Evolutionary conservation across 2,797 vertebrate genomes (phyloP).

Genomic region (Tenualosa ilisha): DNA sequence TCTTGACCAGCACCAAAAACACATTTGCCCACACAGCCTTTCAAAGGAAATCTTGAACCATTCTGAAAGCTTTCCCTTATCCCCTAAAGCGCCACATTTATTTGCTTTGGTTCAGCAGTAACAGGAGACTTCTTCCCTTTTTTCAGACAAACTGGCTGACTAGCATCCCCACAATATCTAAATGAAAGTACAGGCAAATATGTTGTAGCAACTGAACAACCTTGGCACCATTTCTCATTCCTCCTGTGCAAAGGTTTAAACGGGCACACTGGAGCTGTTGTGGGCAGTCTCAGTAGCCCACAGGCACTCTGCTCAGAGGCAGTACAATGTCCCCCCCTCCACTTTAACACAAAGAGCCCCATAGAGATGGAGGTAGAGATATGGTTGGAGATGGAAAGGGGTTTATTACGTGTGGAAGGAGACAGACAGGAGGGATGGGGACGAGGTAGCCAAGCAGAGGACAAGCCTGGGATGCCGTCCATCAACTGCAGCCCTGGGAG

Average conservation of each 20-base stretch:
- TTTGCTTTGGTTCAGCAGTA: neutral
- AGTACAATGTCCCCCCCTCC: too few species aligned
- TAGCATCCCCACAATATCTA: too few species aligned
- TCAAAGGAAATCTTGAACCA: neutral
- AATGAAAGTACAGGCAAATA: neutral
- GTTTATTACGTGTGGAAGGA: neutral
- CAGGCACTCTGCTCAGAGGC: neutral
- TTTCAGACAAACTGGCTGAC: too few species aligned
- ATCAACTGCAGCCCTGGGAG: neutral
- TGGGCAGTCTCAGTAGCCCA: neutral
- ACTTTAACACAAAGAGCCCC: too few species aligned
- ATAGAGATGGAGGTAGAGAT: neutral
- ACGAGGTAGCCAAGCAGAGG: neutral
- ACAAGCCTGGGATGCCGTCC: neutral
- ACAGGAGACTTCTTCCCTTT: too few species aligned
- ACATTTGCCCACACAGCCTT: neutral
- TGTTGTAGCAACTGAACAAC: neutral
- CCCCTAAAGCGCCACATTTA: neutral
- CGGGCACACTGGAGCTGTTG: neutral
- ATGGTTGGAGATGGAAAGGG: neutral
- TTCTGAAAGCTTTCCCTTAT: neutral
- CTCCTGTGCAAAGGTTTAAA: constrained; percentile 7
- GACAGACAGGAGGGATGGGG: neutral
- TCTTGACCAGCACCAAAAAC: neutral
- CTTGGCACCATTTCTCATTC: neutral